phyloP scores from a whole-genome alignment of 2,797 vertebrate genomes.

The Sebastes reedi region DNA sequence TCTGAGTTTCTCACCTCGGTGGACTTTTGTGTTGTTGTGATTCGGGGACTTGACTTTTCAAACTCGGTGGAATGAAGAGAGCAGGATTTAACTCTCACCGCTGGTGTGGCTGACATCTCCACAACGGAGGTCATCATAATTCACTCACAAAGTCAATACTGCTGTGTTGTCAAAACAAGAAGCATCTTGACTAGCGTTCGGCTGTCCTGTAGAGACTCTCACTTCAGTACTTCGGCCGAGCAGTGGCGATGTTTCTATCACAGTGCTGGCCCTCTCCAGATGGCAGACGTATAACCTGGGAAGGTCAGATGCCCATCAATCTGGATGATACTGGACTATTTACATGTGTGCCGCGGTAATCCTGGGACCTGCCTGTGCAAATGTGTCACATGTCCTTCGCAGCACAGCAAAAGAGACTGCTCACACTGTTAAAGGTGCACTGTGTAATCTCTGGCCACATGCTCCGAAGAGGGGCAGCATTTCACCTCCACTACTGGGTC shows the following conservation, averaged over 20 bases:
- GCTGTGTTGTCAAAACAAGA: conserved; percentile 63
- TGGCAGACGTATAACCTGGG: conserved; percentile 26
- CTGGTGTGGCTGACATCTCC: conserved; percentile 56
- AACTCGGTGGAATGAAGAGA: conserved; percentile 23
- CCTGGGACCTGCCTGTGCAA: conserved; percentile 14
- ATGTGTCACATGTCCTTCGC: background rate
- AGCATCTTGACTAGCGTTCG: conserved; percentile 36
- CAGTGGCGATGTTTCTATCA: conserved; percentile 29
- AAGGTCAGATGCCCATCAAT: conserved; percentile 46
- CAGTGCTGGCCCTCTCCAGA: conserved; percentile 35
- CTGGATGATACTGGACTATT: conserved; percentile 20
- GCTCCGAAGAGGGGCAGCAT: too few relatives aligned
- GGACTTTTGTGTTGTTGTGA: background rate
- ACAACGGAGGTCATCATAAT: conserved; percentile 64
- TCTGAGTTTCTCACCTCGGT: background rate
- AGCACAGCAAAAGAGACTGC: background rate
- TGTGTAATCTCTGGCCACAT: too few relatives aligned
- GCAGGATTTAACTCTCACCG: conserved; percentile 40
- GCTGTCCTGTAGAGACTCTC: conserved; percentile 50
- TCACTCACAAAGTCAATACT: conserved; percentile 67
- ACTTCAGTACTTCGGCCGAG: conserved; percentile 4
- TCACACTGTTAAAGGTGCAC: too few relatives aligned
- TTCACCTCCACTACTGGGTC: too few relatives aligned
- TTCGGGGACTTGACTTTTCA: conserved; percentile 22
- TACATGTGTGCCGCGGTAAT: conserved; percentile 4